Evolutionary conservation across 1,140 invertebrate species (phyloP), one percentile per base, ranked within the genome.

Genomic region (Drosophila arawakana): DNA sequence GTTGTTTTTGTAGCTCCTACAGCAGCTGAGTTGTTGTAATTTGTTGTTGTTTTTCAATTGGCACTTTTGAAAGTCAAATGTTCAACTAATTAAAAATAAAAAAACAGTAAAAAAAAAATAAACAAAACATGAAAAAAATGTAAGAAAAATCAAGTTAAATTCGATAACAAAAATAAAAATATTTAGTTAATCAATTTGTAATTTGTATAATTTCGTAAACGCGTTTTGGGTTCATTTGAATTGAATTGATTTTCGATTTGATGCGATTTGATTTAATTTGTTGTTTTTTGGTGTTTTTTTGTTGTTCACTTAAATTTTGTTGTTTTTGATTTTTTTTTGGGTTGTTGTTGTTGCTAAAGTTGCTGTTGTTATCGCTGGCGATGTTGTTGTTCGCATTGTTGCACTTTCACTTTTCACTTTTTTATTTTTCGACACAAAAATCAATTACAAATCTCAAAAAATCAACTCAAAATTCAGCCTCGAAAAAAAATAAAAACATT

Each of bases 381-480:
- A 43, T 62, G 54, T 30, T 52, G 43, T 43, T 63, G 34, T 60
- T 76, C 73, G 66, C 73, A 60, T 74, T 73, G 62, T 83, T 88
- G 81, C 84, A 89, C 84, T 89, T 89, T 89, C 84, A 89, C 84
- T 89, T 89, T 89, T 89, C 84, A 89, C 85, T 83, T 88, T 83
- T 88, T 85, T 78, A 35, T 41, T 66, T 67, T 58, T 47, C 54
- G 60, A 54, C 62, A 70, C 67, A 60, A 66, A 72, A 73, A 68
- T 83, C 69, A 78, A 84, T 84, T 77, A 65, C 54, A 57, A 66
- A 65, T 65, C 25, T 50, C 25, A 70, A 52, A 60, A 63, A 63
- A 63, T 41, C 37, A 60, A 60, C 21, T 46, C n/a, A 21, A 59
- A 59, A 58, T 49, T 67, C 30, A 61, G 57, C 25, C 37, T 15